Conservation (phyloP, 2,797 vertebrate species). For the Amniataba percoides region DNA sequence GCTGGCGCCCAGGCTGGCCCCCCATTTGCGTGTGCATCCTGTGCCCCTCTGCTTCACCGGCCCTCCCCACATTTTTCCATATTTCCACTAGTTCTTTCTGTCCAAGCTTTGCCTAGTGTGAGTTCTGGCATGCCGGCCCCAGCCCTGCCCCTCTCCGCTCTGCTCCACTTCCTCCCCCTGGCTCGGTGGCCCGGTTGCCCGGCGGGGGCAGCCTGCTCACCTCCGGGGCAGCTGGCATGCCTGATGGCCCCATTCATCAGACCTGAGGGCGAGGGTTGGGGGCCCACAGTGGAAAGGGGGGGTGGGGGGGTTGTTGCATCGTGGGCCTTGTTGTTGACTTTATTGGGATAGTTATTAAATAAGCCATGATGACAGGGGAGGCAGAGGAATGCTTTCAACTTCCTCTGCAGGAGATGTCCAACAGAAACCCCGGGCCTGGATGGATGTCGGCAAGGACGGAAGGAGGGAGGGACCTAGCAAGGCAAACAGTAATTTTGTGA, state of each 20-base stretch:
- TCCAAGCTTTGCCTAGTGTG: constrained; percentile 80
- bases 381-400: constrained; percentile 86
- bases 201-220: constrained; percentile 83
- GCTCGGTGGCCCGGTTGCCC: constrained; percentile 74
- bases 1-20: constrained; percentile 72
- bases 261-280: constrained; percentile 59
- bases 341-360: constrained; percentile 90
- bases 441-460: constrained; percentile 66
- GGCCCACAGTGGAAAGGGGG: constrained; percentile 34
- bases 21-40: constrained; percentile 77
- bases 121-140: constrained; percentile 79
- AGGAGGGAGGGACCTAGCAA: constrained; percentile 49
- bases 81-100: constrained; percentile 72
- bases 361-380: constrained; percentile 86
- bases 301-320: constrained; percentile 22
- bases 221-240: constrained; percentile 88
- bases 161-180: constrained; percentile 78
- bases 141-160: constrained; percentile 61
- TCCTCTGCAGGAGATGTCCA: constrained; percentile 82
- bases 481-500: constrained; percentile 60
- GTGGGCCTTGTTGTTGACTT: constrained; percentile 85
- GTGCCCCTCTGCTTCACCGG: constrained; percentile 78
- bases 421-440: constrained; percentile 71
- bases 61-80: constrained; percentile 74
- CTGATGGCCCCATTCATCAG: constrained; percentile 87